Base-by-base conservation (phyloP, 2,888 invertebrate genomes). In the Falcaria lacertinaria region DNA sequence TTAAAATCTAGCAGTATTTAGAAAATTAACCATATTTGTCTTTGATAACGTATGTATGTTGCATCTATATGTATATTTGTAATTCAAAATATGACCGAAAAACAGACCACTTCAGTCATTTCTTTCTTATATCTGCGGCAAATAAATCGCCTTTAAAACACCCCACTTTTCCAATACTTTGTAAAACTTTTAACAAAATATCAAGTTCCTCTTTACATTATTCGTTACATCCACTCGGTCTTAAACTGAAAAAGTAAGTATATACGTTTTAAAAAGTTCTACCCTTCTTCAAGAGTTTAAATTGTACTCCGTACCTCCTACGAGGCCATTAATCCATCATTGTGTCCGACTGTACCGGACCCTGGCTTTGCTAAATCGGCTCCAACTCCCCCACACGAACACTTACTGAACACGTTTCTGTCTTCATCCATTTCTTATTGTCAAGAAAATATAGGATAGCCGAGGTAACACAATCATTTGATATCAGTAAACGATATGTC, bases 271-370 rank as follows among this genome's bases (percentile, higher is more conserved):
- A 65, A 63, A 63, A 68, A 73, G 60, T 69, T 72, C 69, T 59
- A 60, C 48, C 56, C 51, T 65, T 52, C 60, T 59, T 55, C 54
- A 46, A 53, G 49, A 63, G 58, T 71, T 69, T 71, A 75, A 72
- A 76, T 63, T 65, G 74, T 60, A 64, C 57, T 53, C 52, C 51
- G 55, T 49, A 43, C 45, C 48, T 57, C 58, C 60, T 52, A 44
- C 43, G 54, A 44, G 60, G 64, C 66, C 64, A 74, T 77, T 80
- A 77, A 81, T 82, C 78, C 69, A 76, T 80, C 78, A 80, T 70
- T 77, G 70, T 71, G 78, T 74, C 70, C 56, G 61, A 58, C 43
- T 53, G 51, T 50, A 48, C 51, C 52, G 61, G 56, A 43, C 42
- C 34, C 36, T 44, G 52, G 52, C 50, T 47, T 44, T 50, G 43